These are phyloP conservation scores for Leucophora obtusa DNA, from an alignment of 2,888 invertebrate species.

Conservation along the genomic window DNA sequence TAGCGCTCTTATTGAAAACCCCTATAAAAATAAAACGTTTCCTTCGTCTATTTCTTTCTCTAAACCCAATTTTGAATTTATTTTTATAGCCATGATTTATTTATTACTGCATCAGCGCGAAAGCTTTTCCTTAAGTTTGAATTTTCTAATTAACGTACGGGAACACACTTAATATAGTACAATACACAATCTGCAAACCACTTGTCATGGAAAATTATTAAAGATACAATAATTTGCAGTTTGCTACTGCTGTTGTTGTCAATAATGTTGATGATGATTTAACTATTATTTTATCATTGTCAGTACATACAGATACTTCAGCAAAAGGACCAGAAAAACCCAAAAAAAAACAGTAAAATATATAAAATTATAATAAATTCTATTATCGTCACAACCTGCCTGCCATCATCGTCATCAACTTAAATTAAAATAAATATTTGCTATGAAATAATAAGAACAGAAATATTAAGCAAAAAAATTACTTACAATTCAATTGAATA, in stretches of 20 bases:
- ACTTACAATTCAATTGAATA: conserved; percentile 41
- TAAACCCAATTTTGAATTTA: too few relatives aligned
- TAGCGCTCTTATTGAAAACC: too few relatives aligned
- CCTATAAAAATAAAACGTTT: too few relatives aligned
- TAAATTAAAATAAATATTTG: conserved; percentile 56
- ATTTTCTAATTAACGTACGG: too few relatives aligned
- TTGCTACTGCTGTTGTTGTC: conserved; percentile 2
- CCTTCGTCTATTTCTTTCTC: too few relatives aligned
- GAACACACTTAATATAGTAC: not conserved
- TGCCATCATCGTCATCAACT: conserved; percentile 20
- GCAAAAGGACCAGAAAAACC: not conserved
- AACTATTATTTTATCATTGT: conserved; percentile 29
- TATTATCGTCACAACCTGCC: conserved; percentile 34
- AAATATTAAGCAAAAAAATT: conserved; percentile 2
- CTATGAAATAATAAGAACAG: conserved; percentile 20
- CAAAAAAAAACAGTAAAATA: conserved; percentile 16
- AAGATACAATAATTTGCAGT: conserved; percentile 25
- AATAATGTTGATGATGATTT: conserved; percentile 24
- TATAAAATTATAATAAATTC: conserved; percentile 46
- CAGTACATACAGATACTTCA: not conserved
- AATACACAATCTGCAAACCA: conserved; percentile 18
- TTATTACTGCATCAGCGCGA: too few relatives aligned
- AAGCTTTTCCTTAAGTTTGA: too few relatives aligned
- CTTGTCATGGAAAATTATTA: conserved; percentile 41
- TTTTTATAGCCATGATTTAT: too few relatives aligned